A percentile compares a stretch with the other conserved stretches of the same genome.
phyloP scores from a whole-genome alignment of 2,113 vertebrate genomes.

The Engraulis encrasicolus region DNA sequence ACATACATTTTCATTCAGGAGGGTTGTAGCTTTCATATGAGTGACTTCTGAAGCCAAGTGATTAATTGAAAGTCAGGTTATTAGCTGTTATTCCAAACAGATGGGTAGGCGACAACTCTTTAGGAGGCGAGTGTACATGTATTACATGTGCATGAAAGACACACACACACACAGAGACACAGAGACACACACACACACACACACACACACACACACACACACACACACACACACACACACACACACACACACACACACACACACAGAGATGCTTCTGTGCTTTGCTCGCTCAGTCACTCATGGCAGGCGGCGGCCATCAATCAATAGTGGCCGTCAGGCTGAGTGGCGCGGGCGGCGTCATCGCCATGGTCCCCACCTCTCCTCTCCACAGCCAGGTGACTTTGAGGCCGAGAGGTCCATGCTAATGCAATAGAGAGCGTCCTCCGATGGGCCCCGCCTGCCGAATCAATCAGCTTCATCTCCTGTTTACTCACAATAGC shows the following conservation, averaged over 20 bases:
- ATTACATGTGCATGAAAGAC: too few relatives aligned
- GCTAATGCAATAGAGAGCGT: constrained; percentile 61
- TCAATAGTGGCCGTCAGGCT: constrained; percentile 51
- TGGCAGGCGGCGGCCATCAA: constrained; percentile 46
- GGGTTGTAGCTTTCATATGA: too few relatives aligned
- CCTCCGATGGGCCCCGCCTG: constrained; percentile 32
- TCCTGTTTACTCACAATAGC: constrained; percentile 29
- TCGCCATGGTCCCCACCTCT: constrained; percentile 34
- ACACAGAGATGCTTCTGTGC: too few relatives aligned
- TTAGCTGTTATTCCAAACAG: too few relatives aligned
- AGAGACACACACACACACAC: too few relatives aligned
- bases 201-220: not conserved
- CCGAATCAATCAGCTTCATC: constrained; percentile 47
- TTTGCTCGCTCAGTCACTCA: not conserved
- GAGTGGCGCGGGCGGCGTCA: too few relatives aligned
- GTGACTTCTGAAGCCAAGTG: too few relatives aligned
- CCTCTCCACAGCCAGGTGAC: constrained; percentile 50
- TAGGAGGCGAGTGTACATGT: too few relatives aligned
- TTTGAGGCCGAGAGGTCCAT: constrained; percentile 53
- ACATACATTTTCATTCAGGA: too few relatives aligned
- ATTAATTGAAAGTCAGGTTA: too few relatives aligned
- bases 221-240: constrained; percentile 8
- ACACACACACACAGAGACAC: not conserved
- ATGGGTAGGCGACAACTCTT: too few relatives aligned
- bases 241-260: constrained; percentile 18